phyloP scores from a whole-genome alignment of 2,113 vertebrate genomes.

The Orcinus orca region DNA sequence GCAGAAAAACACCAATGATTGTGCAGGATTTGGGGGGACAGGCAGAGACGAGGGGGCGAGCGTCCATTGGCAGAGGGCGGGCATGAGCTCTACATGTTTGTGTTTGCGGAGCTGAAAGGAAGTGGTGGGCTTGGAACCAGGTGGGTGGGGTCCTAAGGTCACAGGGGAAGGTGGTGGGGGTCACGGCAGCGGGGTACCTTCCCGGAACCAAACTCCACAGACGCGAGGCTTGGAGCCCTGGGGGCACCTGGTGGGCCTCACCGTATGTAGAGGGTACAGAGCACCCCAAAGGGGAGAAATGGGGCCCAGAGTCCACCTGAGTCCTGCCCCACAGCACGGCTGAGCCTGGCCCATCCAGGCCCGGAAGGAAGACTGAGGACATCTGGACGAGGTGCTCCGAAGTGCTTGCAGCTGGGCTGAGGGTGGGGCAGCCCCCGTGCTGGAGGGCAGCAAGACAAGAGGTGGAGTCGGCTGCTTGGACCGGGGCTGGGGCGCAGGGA shows the following conservation, averaged over 20 bases:
- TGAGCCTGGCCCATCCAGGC: rapidly evolving
- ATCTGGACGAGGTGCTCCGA: background rate
- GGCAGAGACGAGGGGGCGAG: rapidly evolving
- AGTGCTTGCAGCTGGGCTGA: rapidly evolving
- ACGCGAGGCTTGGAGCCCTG: background rate
- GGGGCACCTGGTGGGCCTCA: background rate
- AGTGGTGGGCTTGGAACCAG: background rate
- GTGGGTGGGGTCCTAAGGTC: background rate
- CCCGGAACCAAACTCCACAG: background rate
- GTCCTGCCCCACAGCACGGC: background rate
- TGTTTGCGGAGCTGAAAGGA: background rate
- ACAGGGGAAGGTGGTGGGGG: background rate
- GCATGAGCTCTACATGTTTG: rapidly evolving
- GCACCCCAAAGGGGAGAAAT: background rate
- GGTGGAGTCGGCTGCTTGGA: background rate
- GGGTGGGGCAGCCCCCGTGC: background rate
- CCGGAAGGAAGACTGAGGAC: too few relatives aligned
- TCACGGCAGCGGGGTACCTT: background rate
- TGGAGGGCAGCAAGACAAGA: too few relatives aligned
- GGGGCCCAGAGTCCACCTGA: background rate
- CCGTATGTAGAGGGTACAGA: background rate
- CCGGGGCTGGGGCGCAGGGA: background rate
- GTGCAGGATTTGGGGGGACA: background rate
- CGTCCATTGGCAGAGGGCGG: background rate
- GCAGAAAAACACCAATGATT: background rate